Percentiles rank a stretch among this genome's conserved stretches.
Evolutionary conservation across 2,888 invertebrate species (phyloP).

Genomic region (Pycnomerus fuliginosus): DNA sequence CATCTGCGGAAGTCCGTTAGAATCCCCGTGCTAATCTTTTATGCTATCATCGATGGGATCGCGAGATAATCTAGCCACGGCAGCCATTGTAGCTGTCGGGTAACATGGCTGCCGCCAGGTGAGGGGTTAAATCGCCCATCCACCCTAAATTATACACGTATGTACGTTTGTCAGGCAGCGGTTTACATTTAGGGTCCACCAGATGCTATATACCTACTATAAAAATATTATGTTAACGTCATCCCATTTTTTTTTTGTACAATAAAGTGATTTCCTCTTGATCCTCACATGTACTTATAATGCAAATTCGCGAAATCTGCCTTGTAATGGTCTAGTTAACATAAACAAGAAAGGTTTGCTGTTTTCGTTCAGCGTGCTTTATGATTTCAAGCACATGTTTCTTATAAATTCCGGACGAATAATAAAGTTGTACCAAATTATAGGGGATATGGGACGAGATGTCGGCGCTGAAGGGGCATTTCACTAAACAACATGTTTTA

Average conservation of each 20-base stretch:
- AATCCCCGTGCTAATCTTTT: conserved; percentile 51
- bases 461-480: conserved; percentile 31
- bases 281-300: too few species aligned
- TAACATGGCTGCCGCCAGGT: conserved; percentile 51
- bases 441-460: conserved; percentile 27
- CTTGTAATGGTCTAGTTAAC: conserved; percentile 40
- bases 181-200: too few species aligned
- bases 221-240: too few species aligned
- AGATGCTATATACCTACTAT: conserved; percentile 32
- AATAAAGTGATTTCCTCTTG: too few species aligned
- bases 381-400: conserved; percentile 48
- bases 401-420: too few species aligned
- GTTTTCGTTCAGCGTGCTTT: conserved; percentile 40
- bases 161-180: too few species aligned
- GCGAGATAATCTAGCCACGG: conserved; percentile 45
- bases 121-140: conserved; percentile 44
- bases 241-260: too few species aligned
- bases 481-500: too few species aligned
- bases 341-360: conserved; percentile 44
- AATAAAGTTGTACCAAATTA: conserved; percentile 45
- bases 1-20: conserved; percentile 56
- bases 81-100: conserved; percentile 50
- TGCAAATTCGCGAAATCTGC: conserved; percentile 40
- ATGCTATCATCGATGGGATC: conserved; percentile 50
- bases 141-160: too few species aligned